These are phyloP conservation scores for Orthonyx spaldingii DNA, from an alignment of 2,113 vertebrate species.

Conservation along the genomic window DNA sequence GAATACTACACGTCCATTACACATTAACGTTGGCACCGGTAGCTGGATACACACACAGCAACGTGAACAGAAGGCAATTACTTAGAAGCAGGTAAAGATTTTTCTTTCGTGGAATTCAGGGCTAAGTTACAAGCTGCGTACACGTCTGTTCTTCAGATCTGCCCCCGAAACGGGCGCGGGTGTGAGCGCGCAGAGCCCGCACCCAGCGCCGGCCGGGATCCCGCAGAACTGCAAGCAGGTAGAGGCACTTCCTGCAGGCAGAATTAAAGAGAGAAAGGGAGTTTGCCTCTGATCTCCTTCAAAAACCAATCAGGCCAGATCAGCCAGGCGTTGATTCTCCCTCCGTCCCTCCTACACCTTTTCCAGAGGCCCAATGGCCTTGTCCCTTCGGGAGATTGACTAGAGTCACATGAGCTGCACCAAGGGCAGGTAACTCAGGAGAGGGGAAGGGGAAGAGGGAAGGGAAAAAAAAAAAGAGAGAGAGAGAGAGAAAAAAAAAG, in stretches of 20 bases:
- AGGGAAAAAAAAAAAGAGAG: neutral
- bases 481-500: neutral
- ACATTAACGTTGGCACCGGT: accelerated
- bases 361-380: constrained; percentile 73
- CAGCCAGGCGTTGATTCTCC: constrained; percentile 22
- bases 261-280: neutral
- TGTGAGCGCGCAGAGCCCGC: accelerated
- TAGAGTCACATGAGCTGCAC: constrained; percentile 73
- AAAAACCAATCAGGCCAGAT: constrained; percentile 63
- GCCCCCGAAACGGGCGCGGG: accelerated
- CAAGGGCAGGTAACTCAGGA: constrained; percentile 84
- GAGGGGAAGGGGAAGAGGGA: constrained; percentile 27
- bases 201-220: neutral
- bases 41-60: neutral
- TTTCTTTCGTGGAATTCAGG: neutral
- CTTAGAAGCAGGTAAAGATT: neutral
- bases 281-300: constrained; percentile 12
- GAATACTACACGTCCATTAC: neutral
- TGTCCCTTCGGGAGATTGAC: constrained; percentile 52
- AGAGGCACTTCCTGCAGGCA: constrained; percentile 40
- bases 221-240: constrained; percentile 28
- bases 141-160: accelerated
- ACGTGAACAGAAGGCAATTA: neutral
- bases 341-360: constrained; percentile 84
- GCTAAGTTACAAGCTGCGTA: accelerated